Evolutionary conservation across 1,140 invertebrate genomes (phyloP).

Genomic region (Drosophila mayri): DNA sequence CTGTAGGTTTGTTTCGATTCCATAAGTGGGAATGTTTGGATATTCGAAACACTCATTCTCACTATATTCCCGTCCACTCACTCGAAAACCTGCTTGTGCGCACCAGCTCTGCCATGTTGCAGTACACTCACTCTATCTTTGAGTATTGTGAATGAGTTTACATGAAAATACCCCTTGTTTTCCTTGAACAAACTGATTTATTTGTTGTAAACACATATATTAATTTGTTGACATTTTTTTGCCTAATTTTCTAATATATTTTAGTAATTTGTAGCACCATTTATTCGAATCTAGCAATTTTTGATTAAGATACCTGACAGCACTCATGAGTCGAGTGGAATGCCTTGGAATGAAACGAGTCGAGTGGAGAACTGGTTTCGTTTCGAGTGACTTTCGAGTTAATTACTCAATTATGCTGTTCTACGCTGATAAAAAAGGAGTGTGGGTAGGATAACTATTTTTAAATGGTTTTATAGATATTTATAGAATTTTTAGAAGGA

Average conservation of each 20-base stretch:
- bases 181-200: not conserved
- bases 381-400: constrained; percentile 61
- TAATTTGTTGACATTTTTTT: not conserved
- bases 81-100: constrained; percentile 62
- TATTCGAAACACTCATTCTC: constrained; percentile 9
- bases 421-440: constrained; percentile 17
- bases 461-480: not conserved
- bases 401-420: constrained; percentile 78
- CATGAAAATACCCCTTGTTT: rapidly evolving
- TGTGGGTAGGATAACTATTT: not conserved
- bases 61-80: constrained; percentile 29
- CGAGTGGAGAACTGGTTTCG: constrained; percentile 69
- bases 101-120: not conserved
- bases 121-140: not conserved
- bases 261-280: not conserved
- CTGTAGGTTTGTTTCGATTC: constrained; percentile 33
- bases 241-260: not conserved
- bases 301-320: not conserved
- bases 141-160: not conserved
- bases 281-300: not conserved
- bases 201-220: not conserved
- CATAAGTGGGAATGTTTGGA: constrained; percentile 1
- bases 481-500: not conserved
- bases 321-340: constrained; percentile 16
- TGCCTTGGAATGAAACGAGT: constrained; percentile 6